These are phyloP conservation scores for Cynaeus angustus DNA, from an alignment of 2,888 invertebrate genomes.

Conservation along the genomic window DNA sequence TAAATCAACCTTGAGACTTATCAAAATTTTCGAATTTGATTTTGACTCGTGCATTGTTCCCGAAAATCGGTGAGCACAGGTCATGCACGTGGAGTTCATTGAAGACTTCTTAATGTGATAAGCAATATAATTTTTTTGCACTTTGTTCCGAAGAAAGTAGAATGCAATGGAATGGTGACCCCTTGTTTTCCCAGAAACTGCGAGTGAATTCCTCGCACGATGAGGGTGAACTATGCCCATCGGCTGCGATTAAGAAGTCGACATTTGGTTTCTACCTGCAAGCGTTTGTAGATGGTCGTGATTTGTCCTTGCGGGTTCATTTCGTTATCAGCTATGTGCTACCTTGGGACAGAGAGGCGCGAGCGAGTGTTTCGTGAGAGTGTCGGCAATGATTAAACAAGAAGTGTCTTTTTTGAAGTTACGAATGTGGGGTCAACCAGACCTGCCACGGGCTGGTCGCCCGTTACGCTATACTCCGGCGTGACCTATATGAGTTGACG, in stretches of 20 bases:
- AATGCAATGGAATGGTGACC: constrained; percentile 2
- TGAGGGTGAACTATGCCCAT: neutral
- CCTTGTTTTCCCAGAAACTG: neutral
- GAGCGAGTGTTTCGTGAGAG: constrained; percentile 16
- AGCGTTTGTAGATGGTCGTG: constrained; percentile 1
- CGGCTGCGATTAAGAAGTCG: neutral
- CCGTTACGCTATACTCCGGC: constrained; percentile 51
- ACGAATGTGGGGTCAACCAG: constrained; percentile 48
- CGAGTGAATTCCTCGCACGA: constrained; percentile 2
- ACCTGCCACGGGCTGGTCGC: constrained; percentile 47
- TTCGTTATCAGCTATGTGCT: neutral
- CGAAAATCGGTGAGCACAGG: neutral
- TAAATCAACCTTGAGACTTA: neutral
- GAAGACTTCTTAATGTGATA: constrained; percentile 1
- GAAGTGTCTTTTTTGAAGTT: constrained; percentile 47
- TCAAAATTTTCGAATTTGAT: neutral
- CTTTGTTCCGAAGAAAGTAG: constrained; percentile 9
- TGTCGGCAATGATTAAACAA: constrained; percentile 25
- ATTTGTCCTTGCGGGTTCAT: neutral
- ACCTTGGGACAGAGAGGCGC: neutral
- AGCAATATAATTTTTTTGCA: constrained; percentile 22
- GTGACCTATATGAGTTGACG: constrained; percentile 57
- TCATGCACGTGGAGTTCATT: constrained; percentile 36
- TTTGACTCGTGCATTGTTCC: constrained; percentile 1
- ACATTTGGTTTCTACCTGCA: neutral